These are phyloP conservation scores for Agonopterix subpropinquella DNA, from an alignment of 2,888 invertebrate genomes.

Conservation along the genomic window DNA sequence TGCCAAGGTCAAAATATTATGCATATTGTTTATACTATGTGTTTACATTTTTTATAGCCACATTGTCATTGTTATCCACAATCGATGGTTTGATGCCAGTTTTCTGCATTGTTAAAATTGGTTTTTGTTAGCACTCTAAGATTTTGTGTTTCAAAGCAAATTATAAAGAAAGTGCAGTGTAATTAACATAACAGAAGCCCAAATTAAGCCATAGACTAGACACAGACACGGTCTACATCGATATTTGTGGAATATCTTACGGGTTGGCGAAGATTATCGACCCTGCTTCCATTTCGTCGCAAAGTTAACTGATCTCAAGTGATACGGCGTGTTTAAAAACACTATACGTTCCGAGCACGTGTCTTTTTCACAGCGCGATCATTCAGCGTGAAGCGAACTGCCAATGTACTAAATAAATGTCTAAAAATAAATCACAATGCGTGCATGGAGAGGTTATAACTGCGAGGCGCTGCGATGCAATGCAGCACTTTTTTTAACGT, in stretches of 20 bases:
- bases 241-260: conserved; percentile 47
- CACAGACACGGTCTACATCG: conserved; percentile 34
- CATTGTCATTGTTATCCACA: no score
- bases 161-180: conserved; percentile 2
- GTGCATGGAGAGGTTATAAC: conserved; percentile 58
- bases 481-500: conserved; percentile 26
- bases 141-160: conserved; percentile 1
- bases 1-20: no score
- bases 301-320: conserved; percentile 29
- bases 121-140: no score
- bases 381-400: conserved; percentile 48
- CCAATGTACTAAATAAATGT: conserved; percentile 63
- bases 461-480: conserved; percentile 23
- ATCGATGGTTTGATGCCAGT: no score
- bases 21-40: no score
- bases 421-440: conserved; percentile 70
- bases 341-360: conserved; percentile 47
- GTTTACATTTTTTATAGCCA: no score
- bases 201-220: conserved; percentile 28
- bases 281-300: conserved; percentile 45
- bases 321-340: conserved; percentile 25
- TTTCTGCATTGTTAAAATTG: no score
- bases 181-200: conserved; percentile 27
- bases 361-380: conserved; percentile 38
- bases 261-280: conserved; percentile 53